phyloP scores from a whole-genome alignment of 2,888 invertebrate genomes.

The Ecdyonurus torrentis region DNA sequence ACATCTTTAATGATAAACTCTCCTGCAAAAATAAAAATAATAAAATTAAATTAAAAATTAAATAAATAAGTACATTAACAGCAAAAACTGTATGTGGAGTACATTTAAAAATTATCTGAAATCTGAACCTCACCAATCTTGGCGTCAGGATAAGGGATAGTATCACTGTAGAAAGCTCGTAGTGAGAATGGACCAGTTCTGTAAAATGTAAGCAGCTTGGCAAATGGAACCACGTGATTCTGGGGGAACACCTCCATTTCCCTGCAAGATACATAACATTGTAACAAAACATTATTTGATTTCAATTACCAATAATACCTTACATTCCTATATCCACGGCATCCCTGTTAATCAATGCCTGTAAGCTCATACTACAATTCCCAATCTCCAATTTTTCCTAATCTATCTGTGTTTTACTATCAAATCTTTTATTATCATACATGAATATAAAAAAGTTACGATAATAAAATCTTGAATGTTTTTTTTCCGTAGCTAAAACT shows the following conservation, averaged over 20 bases:
- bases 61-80: neutral
- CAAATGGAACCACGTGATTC: constrained; percentile 82
- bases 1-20: constrained; percentile 66
- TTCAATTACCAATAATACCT: too few relatives aligned
- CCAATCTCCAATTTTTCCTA: too few relatives aligned
- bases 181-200: constrained; percentile 76
- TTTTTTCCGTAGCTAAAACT: too few relatives aligned
- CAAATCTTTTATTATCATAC: too few relatives aligned
- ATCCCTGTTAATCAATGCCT: too few relatives aligned
- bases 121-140: constrained; percentile 49
- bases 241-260: constrained; percentile 84
- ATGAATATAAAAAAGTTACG: too few relatives aligned
- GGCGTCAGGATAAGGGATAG: constrained; percentile 56
- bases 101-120: neutral
- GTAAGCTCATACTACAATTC: too few relatives aligned
- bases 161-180: constrained; percentile 63
- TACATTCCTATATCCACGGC: too few relatives aligned
- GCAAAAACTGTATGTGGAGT: neutral
- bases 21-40: constrained; percentile 29
- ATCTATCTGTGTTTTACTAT: too few relatives aligned
- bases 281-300: too few relatives aligned
- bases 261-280: too few relatives aligned
- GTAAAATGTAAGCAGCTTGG: constrained; percentile 86
- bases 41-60: neutral
- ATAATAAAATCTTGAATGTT: too few relatives aligned